phyloP scores from a whole-genome alignment of 2,113 vertebrate genomes.

The Xiphophorus maculatus region DNA sequence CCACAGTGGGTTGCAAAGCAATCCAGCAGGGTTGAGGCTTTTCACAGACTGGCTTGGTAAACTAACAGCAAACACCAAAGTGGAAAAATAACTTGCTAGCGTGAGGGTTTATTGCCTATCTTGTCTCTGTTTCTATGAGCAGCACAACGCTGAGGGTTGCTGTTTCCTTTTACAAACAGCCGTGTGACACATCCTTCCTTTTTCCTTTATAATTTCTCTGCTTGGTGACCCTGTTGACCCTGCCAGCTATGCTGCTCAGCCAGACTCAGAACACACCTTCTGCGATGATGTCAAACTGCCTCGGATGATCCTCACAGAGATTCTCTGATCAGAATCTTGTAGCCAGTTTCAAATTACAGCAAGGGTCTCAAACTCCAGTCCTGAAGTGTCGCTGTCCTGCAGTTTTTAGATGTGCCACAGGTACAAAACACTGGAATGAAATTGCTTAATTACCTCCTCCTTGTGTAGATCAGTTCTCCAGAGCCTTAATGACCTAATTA shows the following conservation, averaged over 20 bases:
- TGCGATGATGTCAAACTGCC: neutral
- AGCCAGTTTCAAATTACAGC: neutral
- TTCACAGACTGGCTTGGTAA: too few relatives aligned
- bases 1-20: neutral
- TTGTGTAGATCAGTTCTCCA: too few relatives aligned
- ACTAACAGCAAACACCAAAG: too few relatives aligned
- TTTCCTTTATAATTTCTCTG: neutral
- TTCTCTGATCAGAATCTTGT: too few relatives aligned
- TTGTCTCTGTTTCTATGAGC: too few relatives aligned
- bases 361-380: too few relatives aligned
- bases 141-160: neutral
- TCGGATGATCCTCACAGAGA: neutral
- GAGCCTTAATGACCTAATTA: too few relatives aligned
- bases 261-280: neutral
- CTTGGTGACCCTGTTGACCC: neutral
- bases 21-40: neutral
- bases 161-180: neutral
- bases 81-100: neutral
- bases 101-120: neutral
- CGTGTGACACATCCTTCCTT: neutral
- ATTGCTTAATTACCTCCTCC: too few relatives aligned
- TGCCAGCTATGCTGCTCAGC: neutral
- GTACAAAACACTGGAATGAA: too few relatives aligned
- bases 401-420: too few relatives aligned
- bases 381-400: too few relatives aligned